Percentiles rank a stretch among this genome's conserved stretches.
Evolutionary conservation across 2,888 invertebrate species (phyloP).

Genomic region (Agrotis ipsilon): DNA sequence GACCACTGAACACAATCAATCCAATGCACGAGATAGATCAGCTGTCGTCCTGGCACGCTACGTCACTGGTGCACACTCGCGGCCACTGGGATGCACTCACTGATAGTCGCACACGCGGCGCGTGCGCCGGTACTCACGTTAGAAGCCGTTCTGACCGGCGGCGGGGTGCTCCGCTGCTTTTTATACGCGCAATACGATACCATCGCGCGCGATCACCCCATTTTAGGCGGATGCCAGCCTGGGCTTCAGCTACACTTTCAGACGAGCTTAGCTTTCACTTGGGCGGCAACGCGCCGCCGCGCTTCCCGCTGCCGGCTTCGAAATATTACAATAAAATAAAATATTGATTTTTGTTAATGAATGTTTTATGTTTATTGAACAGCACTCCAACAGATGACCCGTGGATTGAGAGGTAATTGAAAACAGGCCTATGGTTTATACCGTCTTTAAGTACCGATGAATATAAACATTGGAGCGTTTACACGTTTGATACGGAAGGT

Average conservation of each 20-base stretch:
- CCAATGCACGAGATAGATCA: conserved; percentile 84
- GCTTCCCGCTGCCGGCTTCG: conserved; percentile 50
- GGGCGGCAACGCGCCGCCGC: conserved; percentile 74
- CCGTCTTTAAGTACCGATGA: conserved; percentile 25
- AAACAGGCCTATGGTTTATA: conserved; percentile 41
- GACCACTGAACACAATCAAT: conserved; percentile 84
- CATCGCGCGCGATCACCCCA: conserved; percentile 89
- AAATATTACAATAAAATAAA: conserved; percentile 36
- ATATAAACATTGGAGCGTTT: conserved; percentile 55
- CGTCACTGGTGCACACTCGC: conserved; percentile 77
- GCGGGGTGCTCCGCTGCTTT: conserved; percentile 93
- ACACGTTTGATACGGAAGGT: conserved; percentile 38
- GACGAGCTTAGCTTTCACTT: conserved; percentile 90
- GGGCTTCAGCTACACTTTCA: conserved; percentile 86
- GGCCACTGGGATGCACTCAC: conserved; percentile 83
- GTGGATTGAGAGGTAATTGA: conserved; percentile 48
- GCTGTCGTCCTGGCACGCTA: conserved; percentile 74
- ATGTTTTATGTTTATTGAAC: conserved; percentile 56
- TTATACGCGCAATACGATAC: conserved; percentile 96
- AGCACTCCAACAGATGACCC: conserved; percentile 37
- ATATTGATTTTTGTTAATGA: conserved; percentile 46
- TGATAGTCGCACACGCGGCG: conserved; percentile 74
- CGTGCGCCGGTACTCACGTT: conserved; percentile 95
- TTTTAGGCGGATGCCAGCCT: conserved; percentile 90
- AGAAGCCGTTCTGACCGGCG: conserved; percentile 99